Evolutionary conservation across 2,888 invertebrate genomes (phyloP), one percentile per base, ranked within the genome.

Genomic region (Lasioglossum zephyrum): DNA sequence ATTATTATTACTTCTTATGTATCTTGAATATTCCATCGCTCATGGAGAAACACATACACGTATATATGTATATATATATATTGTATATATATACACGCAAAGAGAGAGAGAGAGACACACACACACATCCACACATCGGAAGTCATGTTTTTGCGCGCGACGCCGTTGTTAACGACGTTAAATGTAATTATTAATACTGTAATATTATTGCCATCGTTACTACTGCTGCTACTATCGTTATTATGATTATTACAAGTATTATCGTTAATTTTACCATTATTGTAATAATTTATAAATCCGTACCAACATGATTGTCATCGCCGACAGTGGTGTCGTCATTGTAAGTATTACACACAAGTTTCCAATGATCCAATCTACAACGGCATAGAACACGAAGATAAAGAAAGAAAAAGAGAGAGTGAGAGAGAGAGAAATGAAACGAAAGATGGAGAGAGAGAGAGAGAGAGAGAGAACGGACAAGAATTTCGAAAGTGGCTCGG

Each of bases 251-350:
- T 92, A 92, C 92, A 89, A 92, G 89, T 92, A 92, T 91, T 92
- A 91, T 87, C 92, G 91, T 92, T 91, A 91, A 91, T 92, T 92
- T 92, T 92, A 92, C 91, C 92, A 93, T 85, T 90, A 89, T 91
- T 92, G 93, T 92, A 92, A 92, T 89, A 90, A 92, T 91, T 92
- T 91, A 91, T 88, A 84, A 69, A 90, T 86, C 91, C 91, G 84
- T 85, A 91, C 87, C 91, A 88, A 87, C 82, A 89, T 84, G 82
- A 82, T 82, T 82, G 84, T 81, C 85, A 39, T 69, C 85, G 79
- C 75, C 87, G 84, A 87, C 81, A 87, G 57, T 85, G 69, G 66
- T 73, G 60, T 86, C 89, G 78, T 89, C 83, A 91, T 88, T 92
- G 90, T 88, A 91, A 88, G 88, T 85, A 79, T 90, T 90, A 85